phyloP scores from a whole-genome alignment of 2,888 invertebrate species.

The Isotomurus palustris region DNA sequence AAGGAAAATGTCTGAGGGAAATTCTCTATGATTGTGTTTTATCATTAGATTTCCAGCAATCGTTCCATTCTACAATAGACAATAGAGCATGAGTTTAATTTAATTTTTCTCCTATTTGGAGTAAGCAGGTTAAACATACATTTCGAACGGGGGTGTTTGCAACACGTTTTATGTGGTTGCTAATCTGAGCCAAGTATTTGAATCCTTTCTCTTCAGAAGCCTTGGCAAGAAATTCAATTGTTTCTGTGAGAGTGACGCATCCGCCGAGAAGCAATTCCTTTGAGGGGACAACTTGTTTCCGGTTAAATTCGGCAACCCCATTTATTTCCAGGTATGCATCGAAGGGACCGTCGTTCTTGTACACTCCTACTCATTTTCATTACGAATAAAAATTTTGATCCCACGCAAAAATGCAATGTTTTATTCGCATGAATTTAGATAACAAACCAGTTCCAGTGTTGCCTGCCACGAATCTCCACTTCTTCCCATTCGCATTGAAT shows the following conservation, averaged over 20 bases:
- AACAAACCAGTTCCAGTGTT: neutral
- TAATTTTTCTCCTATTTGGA: constrained; percentile 24
- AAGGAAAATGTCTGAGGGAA: constrained; percentile 66
- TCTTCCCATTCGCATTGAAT: neutral
- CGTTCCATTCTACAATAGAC: constrained; percentile 52
- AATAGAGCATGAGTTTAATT: neutral
- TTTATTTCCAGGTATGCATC: constrained; percentile 29
- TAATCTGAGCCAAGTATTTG: constrained; percentile 57
- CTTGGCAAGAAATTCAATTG: constrained; percentile 53
- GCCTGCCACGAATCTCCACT: neutral
- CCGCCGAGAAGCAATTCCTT: constrained; percentile 53
- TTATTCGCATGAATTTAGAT: too few species aligned
- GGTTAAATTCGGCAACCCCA: constrained; percentile 27
- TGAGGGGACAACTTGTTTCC: constrained; percentile 38
- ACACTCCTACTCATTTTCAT: constrained; percentile 23
- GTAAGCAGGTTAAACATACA: constrained; percentile 52
- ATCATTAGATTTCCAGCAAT: constrained; percentile 67
- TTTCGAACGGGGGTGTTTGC: constrained; percentile 69
- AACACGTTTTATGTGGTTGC: constrained; percentile 63
- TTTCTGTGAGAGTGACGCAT: constrained; percentile 58
- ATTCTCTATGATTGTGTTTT: constrained; percentile 62
- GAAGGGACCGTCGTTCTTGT: constrained; percentile 21
- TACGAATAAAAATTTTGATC: too few species aligned
- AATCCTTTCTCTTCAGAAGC: constrained; percentile 51
- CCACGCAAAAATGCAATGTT: too few species aligned